Percentiles rank a stretch among this genome's conserved stretches.
Evolutionary conservation across 2,113 vertebrate species (phyloP).

Genomic region (Colinus virginianus): DNA sequence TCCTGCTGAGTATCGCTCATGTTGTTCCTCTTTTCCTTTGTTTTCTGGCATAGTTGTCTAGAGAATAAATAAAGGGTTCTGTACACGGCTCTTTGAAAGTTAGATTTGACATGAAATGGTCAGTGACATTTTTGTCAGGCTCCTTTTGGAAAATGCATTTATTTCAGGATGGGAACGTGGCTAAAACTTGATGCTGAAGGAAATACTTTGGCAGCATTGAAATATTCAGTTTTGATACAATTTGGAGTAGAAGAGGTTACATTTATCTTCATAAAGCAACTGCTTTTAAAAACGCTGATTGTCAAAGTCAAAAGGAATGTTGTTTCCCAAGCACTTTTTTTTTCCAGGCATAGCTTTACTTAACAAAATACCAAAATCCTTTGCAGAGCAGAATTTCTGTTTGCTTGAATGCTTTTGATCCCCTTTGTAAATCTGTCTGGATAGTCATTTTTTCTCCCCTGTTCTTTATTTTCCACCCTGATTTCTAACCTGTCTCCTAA

Average conservation of each 20-base stretch:
- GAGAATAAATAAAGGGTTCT: not conserved
- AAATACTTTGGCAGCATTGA: no score
- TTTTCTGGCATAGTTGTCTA: not conserved
- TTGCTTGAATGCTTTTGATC: slow-evolving; percentile 16
- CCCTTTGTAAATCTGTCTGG: slow-evolving; percentile 29
- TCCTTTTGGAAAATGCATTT: not conserved
- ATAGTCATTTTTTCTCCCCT: not conserved
- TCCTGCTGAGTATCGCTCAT: not conserved
- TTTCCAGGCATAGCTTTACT: not conserved
- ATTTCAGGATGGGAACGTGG: not conserved
- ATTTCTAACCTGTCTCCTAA: slow-evolving; percentile 41
- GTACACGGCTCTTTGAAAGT: not conserved
- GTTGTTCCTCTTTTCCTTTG: not conserved
- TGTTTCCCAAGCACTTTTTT: not conserved
- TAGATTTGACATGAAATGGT: not conserved
- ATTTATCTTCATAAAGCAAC: not conserved
- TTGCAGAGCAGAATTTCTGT: not conserved
- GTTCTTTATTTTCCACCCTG: slow-evolving; percentile 18
- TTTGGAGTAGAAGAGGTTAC: not conserved
- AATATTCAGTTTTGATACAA: not conserved
- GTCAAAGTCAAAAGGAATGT: not conserved
- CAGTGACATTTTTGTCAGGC: not conserved
- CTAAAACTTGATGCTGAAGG: not conserved
- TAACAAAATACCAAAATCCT: not conserved
- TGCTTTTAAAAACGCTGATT: not conserved